Evolutionary conservation across 2,888 invertebrate genomes (phyloP).

Genomic region (Apocheima hispidaria): DNA sequence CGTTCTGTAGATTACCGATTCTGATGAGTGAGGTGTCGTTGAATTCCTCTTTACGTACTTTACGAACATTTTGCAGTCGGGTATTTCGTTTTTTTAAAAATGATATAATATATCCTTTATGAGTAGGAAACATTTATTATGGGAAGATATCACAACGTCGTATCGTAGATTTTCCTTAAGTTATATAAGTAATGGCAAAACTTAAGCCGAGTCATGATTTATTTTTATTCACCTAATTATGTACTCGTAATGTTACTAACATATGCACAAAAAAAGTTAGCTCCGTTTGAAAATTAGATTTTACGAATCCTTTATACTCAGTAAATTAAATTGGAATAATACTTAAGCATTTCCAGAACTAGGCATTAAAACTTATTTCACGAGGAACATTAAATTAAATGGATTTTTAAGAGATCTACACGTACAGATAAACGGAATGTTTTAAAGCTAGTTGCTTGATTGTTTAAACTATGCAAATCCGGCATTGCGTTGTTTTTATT

Average conservation of each 20-base stretch:
- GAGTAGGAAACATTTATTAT: too few relatives aligned
- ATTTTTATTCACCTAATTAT: too few relatives aligned
- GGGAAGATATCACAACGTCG: too few relatives aligned
- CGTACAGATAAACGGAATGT: constrained; percentile 18
- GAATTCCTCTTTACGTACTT: too few relatives aligned
- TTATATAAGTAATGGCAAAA: too few relatives aligned
- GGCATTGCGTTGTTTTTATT: constrained; percentile 41
- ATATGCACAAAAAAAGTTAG: neutral
- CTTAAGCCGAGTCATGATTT: too few relatives aligned
- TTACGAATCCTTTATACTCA: neutral
- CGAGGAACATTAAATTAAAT: constrained; percentile 22
- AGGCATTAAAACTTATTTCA: constrained; percentile 11
- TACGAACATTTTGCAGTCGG: too few relatives aligned
- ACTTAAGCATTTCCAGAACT: neutral
- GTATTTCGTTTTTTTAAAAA: too few relatives aligned
- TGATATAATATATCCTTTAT: too few relatives aligned
- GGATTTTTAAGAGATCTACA: constrained; percentile 27
- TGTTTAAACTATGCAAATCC: constrained; percentile 37
- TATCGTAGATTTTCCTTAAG: too few relatives aligned
- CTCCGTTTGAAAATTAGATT: neutral
- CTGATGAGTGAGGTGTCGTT: too few relatives aligned
- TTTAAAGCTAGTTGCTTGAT: constrained; percentile 29
- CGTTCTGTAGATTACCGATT: too few relatives aligned
- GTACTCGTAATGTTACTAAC: neutral
- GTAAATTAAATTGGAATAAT: neutral